Conservation (phyloP, 2,888 invertebrate genomes). For the Myopa testacea region DNA sequence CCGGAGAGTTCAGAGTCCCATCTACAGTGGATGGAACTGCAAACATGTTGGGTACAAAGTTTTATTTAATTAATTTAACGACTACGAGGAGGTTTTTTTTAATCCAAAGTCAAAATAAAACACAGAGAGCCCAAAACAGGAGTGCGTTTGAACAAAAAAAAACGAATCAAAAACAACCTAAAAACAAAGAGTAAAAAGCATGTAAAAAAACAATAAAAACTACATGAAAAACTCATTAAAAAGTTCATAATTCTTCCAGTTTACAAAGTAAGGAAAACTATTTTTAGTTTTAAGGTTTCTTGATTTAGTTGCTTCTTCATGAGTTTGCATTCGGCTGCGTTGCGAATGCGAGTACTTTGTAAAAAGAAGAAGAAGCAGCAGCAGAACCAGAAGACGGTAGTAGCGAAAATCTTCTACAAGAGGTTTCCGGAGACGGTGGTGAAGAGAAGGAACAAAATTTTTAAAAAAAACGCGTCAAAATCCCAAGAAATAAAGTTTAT, state of each 20-base stretch:
- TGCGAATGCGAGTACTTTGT: neutral
- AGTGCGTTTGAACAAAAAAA: neutral
- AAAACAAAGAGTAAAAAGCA: neutral
- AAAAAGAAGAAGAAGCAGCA: neutral
- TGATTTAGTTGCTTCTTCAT: neutral
- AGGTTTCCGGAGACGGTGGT: too few relatives aligned
- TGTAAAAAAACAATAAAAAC: conserved; percentile 33
- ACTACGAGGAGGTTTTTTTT: neutral
- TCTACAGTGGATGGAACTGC: too few relatives aligned
- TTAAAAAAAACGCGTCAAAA: neutral
- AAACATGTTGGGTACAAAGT: neutral
- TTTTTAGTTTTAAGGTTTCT: conserved; percentile 24
- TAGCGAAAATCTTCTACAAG: too few relatives aligned
- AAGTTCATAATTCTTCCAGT: conserved; percentile 29
- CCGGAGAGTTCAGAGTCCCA: too few relatives aligned
- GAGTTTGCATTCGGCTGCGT: neutral
- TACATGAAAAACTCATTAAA: conserved; percentile 40
- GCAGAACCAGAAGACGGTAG: too few relatives aligned
- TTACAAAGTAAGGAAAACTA: conserved; percentile 33
- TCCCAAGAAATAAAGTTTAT: too few relatives aligned
- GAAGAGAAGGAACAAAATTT: neutral
- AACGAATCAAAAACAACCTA: neutral
- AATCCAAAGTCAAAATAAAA: neutral
- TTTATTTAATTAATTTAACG: conserved; percentile 1
- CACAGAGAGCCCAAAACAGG: neutral